Evolutionary conservation across 2,888 invertebrate genomes (phyloP), one percentile per base, ranked within the genome.

Genomic region (Willowsia nigromaculata): DNA sequence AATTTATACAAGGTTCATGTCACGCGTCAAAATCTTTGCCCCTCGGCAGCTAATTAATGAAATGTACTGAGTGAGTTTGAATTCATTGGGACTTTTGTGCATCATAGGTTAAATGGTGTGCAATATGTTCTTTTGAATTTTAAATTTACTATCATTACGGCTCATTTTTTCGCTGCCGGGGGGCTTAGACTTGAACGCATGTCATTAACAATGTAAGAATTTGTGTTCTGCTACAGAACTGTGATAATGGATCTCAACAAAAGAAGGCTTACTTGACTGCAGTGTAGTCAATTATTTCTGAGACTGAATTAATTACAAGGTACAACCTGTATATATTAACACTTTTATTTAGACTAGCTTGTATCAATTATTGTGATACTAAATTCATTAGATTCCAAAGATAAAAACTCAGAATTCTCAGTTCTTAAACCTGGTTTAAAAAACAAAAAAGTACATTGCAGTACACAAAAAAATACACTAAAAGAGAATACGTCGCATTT

Each of bases 161-260:
- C n/a, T n/a, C n/a, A 65, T 13, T 68, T 27, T 6, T 4, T 25
- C 4, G 27, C 74, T 47, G 27, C 27, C 74, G 47, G 25, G 47
- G 74, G 47, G 74, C 74, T 13, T 6, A 47, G 15, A 47, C 22
- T 74, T 43, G 6, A 25, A 30, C 15, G 30, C 2, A 13, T 74
- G 25, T 25, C 74, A 15, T 47, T 74, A 37, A 47, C 9, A 11
- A 4, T 47, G 43, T 22, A 4, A 11, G 25, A 37, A 47, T 74
- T 74, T 47, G 47, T 47, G 3, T 74, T 25, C 47, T 47, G 47
- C 5, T 9, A 74, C 27, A 43, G 74, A 74, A 47, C 74, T 74
- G 74, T 74, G 74, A 74, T 74, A 74, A 13, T 25, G 43, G 74
- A 74, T 74, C 74, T 74, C 74, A 74, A n/a, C 13, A 25, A 74